Percentiles rank a stretch among this genome's conserved stretches.
Conservation (phyloP, 2,113 vertebrate genomes). For the Scartelaos histophorus region DNA sequence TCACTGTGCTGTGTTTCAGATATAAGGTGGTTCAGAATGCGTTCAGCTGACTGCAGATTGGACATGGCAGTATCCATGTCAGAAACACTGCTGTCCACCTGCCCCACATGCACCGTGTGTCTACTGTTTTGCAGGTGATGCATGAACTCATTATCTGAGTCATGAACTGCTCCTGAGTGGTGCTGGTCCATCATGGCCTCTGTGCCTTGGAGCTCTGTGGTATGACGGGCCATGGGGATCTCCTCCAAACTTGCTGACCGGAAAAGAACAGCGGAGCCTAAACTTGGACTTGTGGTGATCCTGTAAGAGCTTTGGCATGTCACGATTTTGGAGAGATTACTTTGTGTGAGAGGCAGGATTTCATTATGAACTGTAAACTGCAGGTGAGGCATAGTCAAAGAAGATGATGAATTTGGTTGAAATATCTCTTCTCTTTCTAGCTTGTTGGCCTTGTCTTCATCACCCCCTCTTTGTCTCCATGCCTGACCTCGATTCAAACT, state of each 20-base stretch:
- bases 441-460: constrained; percentile 63
- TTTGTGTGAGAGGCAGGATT: constrained; percentile 27
- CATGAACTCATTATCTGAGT: constrained; percentile 68
- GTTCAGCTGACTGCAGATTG: constrained; percentile 67
- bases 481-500: constrained; percentile 41
- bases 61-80: constrained; percentile 24
- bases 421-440: constrained; percentile 61
- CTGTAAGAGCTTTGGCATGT: constrained; percentile 42
- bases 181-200: constrained; percentile 73
- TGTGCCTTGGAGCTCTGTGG: constrained; percentile 62
- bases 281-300: constrained; percentile 41
- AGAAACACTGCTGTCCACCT: constrained; percentile 8
- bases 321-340: constrained; percentile 33
- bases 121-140: constrained; percentile 61
- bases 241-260: constrained; percentile 77
- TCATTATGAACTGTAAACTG: constrained; percentile 71
- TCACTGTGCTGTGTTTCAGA: constrained; percentile 41
- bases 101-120: constrained; percentile 7
- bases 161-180: constrained; percentile 36
- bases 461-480: constrained; percentile 61
- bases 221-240: constrained; percentile 58
- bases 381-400: constrained; percentile 67
- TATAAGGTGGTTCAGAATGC: constrained; percentile 68
- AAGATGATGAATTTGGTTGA: constrained; percentile 18
- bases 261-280: constrained; percentile 62